These are phyloP conservation scores for Sardinella longiceps DNA, from an alignment of 2,797 vertebrate genomes.

Conservation along the genomic window DNA sequence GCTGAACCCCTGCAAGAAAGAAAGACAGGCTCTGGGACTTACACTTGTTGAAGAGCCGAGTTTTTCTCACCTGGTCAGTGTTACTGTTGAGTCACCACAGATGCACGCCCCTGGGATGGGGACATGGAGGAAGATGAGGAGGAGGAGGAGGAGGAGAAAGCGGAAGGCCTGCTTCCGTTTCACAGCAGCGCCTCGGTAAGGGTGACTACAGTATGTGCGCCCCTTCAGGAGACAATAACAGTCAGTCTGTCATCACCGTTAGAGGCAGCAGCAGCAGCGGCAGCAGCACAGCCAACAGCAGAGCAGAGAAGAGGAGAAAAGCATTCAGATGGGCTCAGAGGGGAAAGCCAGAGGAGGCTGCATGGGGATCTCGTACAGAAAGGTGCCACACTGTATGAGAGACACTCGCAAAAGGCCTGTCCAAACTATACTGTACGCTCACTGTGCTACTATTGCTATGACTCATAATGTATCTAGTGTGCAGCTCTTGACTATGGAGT, in stretches of 20 bases:
- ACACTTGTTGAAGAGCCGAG: not conserved
- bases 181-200: slow-evolving; percentile 62
- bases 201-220: slow-evolving; percentile 70
- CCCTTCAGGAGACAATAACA: slow-evolving; percentile 77
- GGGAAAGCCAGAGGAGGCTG: slow-evolving; percentile 51
- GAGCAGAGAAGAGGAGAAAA: slow-evolving; percentile 57
- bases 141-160: slow-evolving; percentile 59
- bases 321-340: slow-evolving; percentile 44
- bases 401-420: not conserved
- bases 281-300: slow-evolving; percentile 60
- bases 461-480: not conserved
- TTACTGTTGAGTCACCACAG: slow-evolving; percentile 42
- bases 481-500: too few species aligned
- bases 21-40: not conserved
- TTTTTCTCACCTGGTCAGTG: slow-evolving; percentile 64
- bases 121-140: slow-evolving; percentile 34
- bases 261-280: slow-evolving; percentile 61
- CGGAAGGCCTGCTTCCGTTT: slow-evolving; percentile 64
- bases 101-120: slow-evolving; percentile 47
- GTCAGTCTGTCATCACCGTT: slow-evolving; percentile 73
- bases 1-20: not conserved
- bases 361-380: slow-evolving; percentile 33
- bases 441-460: too few species aligned
- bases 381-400: slow-evolving; percentile 54
- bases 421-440: too few species aligned